Base-by-base conservation (phyloP, 2,113 vertebrate genomes). In the Rhinopomastus cyanomelas region DNA sequence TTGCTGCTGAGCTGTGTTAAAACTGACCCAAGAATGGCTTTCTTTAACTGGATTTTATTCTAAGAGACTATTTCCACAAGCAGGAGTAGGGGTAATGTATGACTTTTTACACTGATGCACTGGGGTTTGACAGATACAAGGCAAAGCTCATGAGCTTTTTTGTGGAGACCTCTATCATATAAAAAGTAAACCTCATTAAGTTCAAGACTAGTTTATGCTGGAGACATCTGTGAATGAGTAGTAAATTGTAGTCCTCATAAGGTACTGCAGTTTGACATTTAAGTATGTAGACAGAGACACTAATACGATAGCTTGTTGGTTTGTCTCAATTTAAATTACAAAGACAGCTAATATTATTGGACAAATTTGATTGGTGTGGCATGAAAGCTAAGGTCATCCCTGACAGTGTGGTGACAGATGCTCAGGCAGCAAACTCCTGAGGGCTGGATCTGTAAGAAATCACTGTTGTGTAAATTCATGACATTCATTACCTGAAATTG, bases 271-370 rank as follows among this genome's bases (percentile, higher is more conserved):
- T 51, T 85, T 90, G 27, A 22, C 52, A 49, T 81, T 64, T 68
- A 27, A 5, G 5, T 30, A 5, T 30, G 20, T 59, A 30, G 65
- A 62, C 20, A 27, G 61, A 53, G 57, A 78, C 88, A 81, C 11
- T 14, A 29, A 9, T n/a, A 32, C 8, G 9, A 48, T 26, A 78
- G 16, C 12, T 68, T 75, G 5, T 52, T 87, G 46, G 32, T 90
- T 87, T 66, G 55, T 85, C 92, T 88, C 53, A 56, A 3, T 27
- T 62, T 79, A 82, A 81, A 29, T 21, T 89, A 15, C 56, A 78
- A 44, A 75, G 17, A 5, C 32, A 75, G 20, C 7, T 20, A 36
- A 30, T 0, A 0, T 27, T 74, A 66, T 39, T 30, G 25, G 11
- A n/a, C 14, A 11, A 29, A 48, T 89, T 65, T 85, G 34, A 46